A percentile compares a stretch with the other conserved stretches of the same genome.
phyloP scores from a whole-genome alignment of 2,113 vertebrate species.

The Chauna torquata region DNA sequence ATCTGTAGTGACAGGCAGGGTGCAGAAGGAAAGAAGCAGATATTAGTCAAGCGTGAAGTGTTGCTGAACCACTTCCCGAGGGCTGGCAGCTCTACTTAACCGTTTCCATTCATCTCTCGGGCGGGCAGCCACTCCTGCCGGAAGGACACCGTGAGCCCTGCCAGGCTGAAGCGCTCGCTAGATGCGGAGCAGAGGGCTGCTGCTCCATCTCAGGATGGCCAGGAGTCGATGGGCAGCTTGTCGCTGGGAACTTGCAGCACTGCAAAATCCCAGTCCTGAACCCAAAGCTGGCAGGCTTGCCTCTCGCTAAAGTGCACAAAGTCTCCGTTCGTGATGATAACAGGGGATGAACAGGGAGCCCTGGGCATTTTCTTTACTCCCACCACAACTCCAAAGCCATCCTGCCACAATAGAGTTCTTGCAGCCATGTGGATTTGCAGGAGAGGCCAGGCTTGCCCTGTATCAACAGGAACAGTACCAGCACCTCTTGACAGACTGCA shows the following conservation, averaged over 20 bases:
- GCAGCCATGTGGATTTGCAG: neutral
- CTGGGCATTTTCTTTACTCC: neutral
- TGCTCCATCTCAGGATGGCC: neutral
- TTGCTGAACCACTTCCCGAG: constrained; percentile 29
- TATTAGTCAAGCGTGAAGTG: constrained; percentile 31
- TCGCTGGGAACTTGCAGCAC: neutral
- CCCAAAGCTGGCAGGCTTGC: neutral
- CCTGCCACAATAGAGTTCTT: neutral
- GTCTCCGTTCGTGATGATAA: neutral
- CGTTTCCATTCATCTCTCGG: neutral
- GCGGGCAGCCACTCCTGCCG: neutral
- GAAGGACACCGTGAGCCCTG: neutral
- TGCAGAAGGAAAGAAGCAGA: constrained; percentile 61
- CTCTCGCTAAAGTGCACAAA: neutral
- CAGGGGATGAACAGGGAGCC: neutral
- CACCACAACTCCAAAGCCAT: neutral
- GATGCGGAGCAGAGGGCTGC: neutral
- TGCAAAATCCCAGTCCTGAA: neutral
- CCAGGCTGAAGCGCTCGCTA: fast-evolving
- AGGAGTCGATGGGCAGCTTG: neutral
- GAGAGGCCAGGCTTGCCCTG: neutral
- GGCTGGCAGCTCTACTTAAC: constrained; percentile 33
- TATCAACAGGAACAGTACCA: neutral
- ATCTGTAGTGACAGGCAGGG: constrained; percentile 74
- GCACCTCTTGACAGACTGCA: neutral